Percentiles rank a stretch among this genome's conserved stretches.
Conservation (phyloP, 2,888 invertebrate genomes). For the Acleris emargana region DNA sequence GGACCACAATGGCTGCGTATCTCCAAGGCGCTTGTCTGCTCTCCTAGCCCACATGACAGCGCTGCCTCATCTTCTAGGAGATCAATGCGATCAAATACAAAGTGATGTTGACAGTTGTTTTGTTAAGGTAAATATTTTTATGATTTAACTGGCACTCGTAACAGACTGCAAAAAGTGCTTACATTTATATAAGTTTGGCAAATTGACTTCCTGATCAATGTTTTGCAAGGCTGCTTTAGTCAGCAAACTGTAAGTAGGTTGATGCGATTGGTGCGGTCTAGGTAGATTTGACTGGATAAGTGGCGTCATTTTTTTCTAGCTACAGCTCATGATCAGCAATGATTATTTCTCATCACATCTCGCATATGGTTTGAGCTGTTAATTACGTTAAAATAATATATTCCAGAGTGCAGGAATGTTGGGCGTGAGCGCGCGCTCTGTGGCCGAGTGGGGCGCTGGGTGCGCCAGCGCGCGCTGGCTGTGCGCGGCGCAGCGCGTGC, state of each 20-base stretch:
- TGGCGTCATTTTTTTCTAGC: no score
- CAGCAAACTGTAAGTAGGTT: no score
- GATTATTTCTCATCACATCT: no score
- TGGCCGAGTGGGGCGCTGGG: constrained; percentile 88
- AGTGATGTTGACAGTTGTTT: constrained; percentile 89
- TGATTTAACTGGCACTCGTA: no score
- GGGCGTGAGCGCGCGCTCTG: constrained; percentile 86
- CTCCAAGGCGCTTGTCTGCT: constrained; percentile 84
- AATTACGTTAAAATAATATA: background rate
- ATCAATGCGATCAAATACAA: constrained; percentile 85
- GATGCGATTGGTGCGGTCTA: no score
- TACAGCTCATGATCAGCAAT: no score
- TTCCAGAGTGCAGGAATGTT: constrained; percentile 87
- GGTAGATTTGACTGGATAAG: no score
- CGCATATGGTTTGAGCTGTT: no score
- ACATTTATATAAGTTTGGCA: no score
- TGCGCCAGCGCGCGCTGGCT: constrained; percentile 67
- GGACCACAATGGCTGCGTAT: constrained; percentile 90
- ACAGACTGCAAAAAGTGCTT: no score
- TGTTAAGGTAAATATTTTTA: constrained; percentile 78
- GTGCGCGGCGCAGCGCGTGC: constrained; percentile 55
- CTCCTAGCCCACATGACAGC: constrained; percentile 86
- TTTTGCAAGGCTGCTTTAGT: background rate
- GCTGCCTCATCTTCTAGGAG: constrained; percentile 84
- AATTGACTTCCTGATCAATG: background rate